Base-by-base conservation (phyloP, 2,888 invertebrate species). In the Diloba caeruleocephala region DNA sequence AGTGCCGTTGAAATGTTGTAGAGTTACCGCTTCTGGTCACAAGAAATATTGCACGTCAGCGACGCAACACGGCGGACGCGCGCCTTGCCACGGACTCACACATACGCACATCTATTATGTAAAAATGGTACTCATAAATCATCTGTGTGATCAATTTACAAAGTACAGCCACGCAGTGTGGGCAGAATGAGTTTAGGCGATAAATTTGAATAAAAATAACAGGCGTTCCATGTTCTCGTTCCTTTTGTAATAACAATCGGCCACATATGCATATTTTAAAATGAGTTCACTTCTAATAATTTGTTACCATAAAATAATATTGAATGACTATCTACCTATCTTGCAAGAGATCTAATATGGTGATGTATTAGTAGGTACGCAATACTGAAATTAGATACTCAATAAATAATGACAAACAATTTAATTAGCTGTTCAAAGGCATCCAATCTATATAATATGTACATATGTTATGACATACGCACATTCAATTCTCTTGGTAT, bases 111-210 rank as follows among this genome's bases (percentile, higher is more conserved):
- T 78, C 78, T 76, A 81, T 82, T 83, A 81, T 80, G 73, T 81
- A 81, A 82, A 84, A 83, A 80, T 76, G 59, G 65, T 61, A 71
- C 73, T 70, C 78, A 83, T 87, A 84, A 82, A 76, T 76, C 74
- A 76, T 64, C 57, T 51, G 37, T 53, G 61, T 73, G 76, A 85
- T 84, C 82, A 83, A 83, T 84, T 84, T 84, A 84, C 78, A 75
- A 60, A 68, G 76, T 65, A 63, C 56, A 71, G 73, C 64, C 65
- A 59, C 41, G 43, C 64, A 56, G 74, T 75, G 86, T 87, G 80
- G 85, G 87, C 68, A 71, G 82, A 77, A 74, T 78, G 73, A 74
- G 76, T 75, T 74, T 75, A 75, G 69, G 73, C 58, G 74, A 76
- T 72, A 63, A 60, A 75, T 81, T 82, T 79, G 69, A 80, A 84